Percentiles rank a stretch among this genome's conserved stretches.
phyloP scores from a whole-genome alignment of 2,797 vertebrate genomes.

The Luscinia luscinia region DNA sequence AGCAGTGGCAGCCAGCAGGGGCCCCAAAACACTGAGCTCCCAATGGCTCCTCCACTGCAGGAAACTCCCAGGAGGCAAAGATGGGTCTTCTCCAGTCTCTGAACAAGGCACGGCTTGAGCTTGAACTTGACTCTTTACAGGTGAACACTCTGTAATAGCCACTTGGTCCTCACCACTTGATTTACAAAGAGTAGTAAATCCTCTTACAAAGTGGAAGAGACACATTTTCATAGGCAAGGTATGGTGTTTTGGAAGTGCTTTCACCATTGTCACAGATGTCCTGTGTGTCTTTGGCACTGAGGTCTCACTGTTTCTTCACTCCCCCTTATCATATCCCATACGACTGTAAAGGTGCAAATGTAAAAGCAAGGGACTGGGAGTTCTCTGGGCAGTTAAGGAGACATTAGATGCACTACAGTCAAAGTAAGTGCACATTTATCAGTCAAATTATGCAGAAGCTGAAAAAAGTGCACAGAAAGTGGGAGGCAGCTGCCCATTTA shows the following conservation, averaged over 20 bases:
- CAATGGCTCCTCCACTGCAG: not conserved
- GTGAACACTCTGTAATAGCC: not conserved
- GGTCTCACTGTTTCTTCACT: not conserved
- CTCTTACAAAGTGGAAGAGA: not conserved
- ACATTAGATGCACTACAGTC: not conserved
- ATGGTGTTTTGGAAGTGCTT: not conserved
- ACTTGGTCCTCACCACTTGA: not conserved
- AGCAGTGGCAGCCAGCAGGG: fast-evolving
- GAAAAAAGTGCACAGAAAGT: not conserved
- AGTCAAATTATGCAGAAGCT: not conserved
- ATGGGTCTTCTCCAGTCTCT: not conserved
- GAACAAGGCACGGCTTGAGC: not conserved
- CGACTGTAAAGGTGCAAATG: not conserved
- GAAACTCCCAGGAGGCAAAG: not conserved
- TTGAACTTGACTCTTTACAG: not conserved
- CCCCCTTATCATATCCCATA: not conserved
- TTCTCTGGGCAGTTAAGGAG: not conserved
- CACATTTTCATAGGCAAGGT: not conserved
- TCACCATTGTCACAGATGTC: not conserved
- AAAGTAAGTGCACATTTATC: not conserved
- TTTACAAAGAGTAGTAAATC: not conserved
- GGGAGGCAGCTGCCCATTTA: not conserved
- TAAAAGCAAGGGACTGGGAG: not conserved
- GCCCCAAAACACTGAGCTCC: not conserved
- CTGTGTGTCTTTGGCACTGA: not conserved